Percentiles rank a stretch among this genome's conserved stretches.
These are phyloP conservation scores for Endotricha flammealis DNA, from an alignment of 2,888 invertebrate species.

Conservation along the genomic window DNA sequence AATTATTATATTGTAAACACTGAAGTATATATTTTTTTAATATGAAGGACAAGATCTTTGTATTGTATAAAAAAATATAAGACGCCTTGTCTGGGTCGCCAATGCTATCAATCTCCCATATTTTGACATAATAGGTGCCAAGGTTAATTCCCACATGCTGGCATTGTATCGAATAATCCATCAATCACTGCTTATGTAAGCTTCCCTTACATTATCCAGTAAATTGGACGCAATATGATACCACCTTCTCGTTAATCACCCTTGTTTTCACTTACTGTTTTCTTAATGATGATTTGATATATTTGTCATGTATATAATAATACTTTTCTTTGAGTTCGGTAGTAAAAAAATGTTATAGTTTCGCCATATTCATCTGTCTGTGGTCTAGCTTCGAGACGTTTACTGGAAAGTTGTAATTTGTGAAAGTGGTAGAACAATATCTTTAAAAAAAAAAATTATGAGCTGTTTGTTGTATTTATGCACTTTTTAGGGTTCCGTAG, in stretches of 20 bases:
- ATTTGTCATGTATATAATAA: too few relatives aligned
- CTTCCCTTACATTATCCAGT: constrained; percentile 22
- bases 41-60: constrained; percentile 21
- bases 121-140: constrained; percentile 46
- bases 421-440: too few relatives aligned
- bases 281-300: not conserved
- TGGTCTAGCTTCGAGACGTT: too few relatives aligned
- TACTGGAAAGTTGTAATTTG: too few relatives aligned
- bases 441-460: too few relatives aligned
- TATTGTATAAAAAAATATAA: constrained; percentile 27
- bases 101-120: constrained; percentile 41
- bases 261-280: constrained; percentile 1
- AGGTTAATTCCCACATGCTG: constrained; percentile 39
- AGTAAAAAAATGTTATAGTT: too few relatives aligned
- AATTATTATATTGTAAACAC: too few relatives aligned
- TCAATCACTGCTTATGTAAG: constrained; percentile 27
- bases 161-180: constrained; percentile 20
- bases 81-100: constrained; percentile 23
- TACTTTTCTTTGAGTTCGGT: too few relatives aligned
- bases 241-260: constrained; percentile 16
- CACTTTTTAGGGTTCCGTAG: too few relatives aligned
- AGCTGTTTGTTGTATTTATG: too few relatives aligned
- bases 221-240: constrained; percentile 26
- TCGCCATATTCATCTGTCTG: too few relatives aligned
- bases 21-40: too few relatives aligned